Evolutionary conservation across 2,797 vertebrate genomes (phyloP).

Genomic region (Molossus molossus): DNA sequence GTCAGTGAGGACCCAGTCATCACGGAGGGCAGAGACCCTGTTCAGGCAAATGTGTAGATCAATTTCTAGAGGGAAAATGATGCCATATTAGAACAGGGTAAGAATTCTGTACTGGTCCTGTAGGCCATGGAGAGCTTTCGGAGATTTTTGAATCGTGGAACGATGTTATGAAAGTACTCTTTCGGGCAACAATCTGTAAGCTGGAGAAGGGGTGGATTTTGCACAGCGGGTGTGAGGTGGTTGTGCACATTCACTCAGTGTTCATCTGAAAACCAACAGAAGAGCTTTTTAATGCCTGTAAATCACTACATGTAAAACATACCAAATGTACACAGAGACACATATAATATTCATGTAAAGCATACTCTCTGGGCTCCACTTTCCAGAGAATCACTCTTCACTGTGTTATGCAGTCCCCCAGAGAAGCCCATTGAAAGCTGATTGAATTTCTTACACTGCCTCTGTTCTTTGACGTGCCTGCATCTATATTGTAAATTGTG

Average conservation of each 20-base stretch:
- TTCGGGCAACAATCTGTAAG: neutral
- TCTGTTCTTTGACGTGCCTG: neutral
- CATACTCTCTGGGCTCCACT: neutral
- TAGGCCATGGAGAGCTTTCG: neutral
- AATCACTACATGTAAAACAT: neutral
- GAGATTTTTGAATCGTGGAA: neutral
- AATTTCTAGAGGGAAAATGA: neutral
- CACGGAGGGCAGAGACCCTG: neutral
- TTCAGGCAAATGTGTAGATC: neutral
- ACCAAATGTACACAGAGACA: neutral
- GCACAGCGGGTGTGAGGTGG: neutral
- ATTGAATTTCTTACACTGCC: neutral
- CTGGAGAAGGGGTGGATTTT: constrained; percentile 2
- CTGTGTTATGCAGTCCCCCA: neutral
- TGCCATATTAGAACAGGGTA: neutral
- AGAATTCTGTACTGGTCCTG: neutral
- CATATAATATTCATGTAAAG: neutral
- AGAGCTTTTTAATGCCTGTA: neutral
- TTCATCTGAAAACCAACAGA: neutral
- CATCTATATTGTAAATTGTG: neutral
- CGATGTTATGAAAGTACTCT: neutral
- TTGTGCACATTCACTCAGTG: neutral
- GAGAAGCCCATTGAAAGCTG: neutral
- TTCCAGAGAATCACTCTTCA: neutral
- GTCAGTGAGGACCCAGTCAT: neutral